These are phyloP conservation scores for Prinia subflava DNA, from an alignment of 2,113 vertebrate genomes.

Conservation along the genomic window DNA sequence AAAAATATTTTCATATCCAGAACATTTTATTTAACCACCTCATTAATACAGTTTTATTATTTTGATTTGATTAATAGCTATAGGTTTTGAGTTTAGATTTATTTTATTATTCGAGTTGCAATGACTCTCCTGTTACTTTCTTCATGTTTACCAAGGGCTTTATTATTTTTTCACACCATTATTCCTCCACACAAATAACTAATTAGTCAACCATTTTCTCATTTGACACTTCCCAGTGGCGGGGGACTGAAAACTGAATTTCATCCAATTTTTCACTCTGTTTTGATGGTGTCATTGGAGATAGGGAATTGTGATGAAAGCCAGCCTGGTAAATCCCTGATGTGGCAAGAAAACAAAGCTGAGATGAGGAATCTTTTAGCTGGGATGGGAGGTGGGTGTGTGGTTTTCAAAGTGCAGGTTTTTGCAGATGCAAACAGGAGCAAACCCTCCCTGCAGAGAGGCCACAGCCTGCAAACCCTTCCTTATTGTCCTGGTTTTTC, in stretches of 20 bases:
- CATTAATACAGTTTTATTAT: background rate
- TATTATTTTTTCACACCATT: background rate
- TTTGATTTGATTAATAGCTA: constrained; percentile 37
- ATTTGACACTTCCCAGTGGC: background rate
- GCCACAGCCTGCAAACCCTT: background rate
- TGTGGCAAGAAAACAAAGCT: constrained; percentile 32
- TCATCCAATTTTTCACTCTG: constrained; percentile 2
- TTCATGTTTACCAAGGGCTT: background rate
- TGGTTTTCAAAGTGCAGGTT: background rate
- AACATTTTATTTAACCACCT: constrained; percentile 23
- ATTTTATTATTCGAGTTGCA: background rate
- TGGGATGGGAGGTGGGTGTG: background rate
- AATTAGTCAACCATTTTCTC: constrained; percentile 28
- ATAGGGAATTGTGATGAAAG: background rate
- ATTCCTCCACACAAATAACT: background rate
- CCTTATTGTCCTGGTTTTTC: background rate
- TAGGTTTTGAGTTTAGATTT: background rate
- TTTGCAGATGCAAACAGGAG: background rate
- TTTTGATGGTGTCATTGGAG: background rate
- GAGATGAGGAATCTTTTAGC: background rate
- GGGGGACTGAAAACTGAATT: background rate
- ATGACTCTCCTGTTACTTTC: background rate
- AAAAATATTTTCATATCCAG: background rate
- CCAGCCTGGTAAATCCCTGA: constrained; percentile 14
- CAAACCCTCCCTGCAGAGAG: background rate